These are phyloP conservation scores for Apodemus agrarius DNA, from an alignment of 2,797 vertebrate species.

Conservation along the genomic window DNA sequence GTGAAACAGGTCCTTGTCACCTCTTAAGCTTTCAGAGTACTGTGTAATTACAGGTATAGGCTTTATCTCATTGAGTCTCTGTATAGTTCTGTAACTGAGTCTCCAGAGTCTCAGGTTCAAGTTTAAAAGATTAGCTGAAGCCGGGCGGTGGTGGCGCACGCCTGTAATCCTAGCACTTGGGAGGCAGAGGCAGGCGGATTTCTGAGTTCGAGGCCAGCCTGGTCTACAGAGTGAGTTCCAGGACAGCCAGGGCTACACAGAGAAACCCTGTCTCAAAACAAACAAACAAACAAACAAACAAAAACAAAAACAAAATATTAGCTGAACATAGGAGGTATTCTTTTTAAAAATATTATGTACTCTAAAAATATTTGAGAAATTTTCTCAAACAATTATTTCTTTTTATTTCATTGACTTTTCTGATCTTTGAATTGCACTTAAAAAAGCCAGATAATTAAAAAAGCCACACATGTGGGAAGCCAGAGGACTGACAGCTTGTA, in stretches of 20 bases:
- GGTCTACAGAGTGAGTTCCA: no score
- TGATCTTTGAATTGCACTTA: conserved; percentile 35
- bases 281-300: no score
- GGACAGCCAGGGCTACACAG: no score
- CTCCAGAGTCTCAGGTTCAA: not conserved
- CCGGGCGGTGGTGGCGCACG: no score
- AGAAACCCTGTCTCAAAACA: no score
- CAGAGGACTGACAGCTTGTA: not conserved
- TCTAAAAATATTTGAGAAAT: not conserved
- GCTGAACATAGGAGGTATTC: not conserved
- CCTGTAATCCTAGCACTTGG: no score
- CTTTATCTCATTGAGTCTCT: not conserved
- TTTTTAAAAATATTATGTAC: not conserved
- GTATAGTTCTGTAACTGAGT: not conserved
- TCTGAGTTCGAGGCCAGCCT: no score
- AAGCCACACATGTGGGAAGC: not conserved
- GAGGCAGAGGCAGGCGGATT: no score
- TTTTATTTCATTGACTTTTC: conserved; percentile 3
- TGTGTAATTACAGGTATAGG: not conserved
- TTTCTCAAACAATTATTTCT: not conserved
- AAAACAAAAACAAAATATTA: no score
- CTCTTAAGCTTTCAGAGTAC: not conserved
- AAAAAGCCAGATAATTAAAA: not conserved
- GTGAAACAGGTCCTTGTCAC: not conserved
- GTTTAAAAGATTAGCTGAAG: conserved; percentile 8